These are phyloP conservation scores for Hypanus sabinus DNA, from an alignment of 2,113 vertebrate species.

Conservation along the genomic window DNA sequence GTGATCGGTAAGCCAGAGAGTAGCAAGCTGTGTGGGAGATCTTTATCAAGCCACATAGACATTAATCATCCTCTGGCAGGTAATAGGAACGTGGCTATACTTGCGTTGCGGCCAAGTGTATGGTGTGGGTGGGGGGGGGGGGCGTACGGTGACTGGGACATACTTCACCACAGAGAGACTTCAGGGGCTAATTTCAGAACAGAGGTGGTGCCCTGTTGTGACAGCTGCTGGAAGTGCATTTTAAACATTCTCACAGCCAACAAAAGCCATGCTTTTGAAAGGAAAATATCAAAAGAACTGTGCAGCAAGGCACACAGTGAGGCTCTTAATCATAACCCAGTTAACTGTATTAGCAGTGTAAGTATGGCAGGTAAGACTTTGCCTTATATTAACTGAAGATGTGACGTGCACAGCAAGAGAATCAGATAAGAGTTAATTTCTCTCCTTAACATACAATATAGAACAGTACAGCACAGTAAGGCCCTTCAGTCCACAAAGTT, in stretches of 20 bases:
- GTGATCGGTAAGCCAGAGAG: conserved; percentile 14
- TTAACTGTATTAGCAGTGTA: neutral
- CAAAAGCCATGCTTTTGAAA: neutral
- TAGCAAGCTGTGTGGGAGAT: neutral
- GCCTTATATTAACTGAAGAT: neutral
- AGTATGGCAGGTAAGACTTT: neutral
- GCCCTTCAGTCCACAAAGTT: too few species aligned
- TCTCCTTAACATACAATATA: neutral
- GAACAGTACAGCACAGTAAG: too few species aligned
- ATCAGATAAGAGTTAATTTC: neutral
- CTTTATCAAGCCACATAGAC: conserved; percentile 9
- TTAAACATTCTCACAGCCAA: neutral
- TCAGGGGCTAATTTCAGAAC: neutral
- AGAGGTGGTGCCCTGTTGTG: neutral
- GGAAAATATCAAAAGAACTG: neutral
- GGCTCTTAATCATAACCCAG: neutral
- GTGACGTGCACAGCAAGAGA: neutral
- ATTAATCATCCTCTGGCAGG: conserved; percentile 29
- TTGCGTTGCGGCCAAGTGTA: neutral
- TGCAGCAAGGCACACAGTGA: neutral
- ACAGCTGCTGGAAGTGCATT: neutral
- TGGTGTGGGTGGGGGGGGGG: neutral
- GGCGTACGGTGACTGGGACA: neutral
- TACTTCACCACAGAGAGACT: neutral
- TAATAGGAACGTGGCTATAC: neutral